Evolutionary conservation across 2,113 vertebrate genomes (phyloP), one percentile per base, ranked within the genome.

Genomic region (Poecilia latipinna): DNA sequence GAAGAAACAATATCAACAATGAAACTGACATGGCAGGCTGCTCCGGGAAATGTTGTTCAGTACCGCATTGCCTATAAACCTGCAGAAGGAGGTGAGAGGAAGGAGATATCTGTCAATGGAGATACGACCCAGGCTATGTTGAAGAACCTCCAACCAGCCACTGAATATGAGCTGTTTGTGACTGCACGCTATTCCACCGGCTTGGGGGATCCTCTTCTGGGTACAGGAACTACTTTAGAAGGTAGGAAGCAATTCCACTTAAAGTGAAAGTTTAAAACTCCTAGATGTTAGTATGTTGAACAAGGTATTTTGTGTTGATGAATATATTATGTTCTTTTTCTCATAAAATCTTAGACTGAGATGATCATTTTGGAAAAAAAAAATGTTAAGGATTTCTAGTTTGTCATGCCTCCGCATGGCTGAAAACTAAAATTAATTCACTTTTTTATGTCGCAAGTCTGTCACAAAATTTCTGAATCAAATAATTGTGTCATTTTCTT

Each of bases 161-260:
- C 97, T 4, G 94, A 93, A 29, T 99, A 99, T 28, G 93, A 96
- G 69, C 80, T 99, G 65, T 97, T 97, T 70, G 97, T 99, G 74
- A 96, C 93, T 1, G 97, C 98, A 24, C 90, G 94, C 60, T 99
- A 99, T 57, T 86, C 95, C 0, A 97, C 97, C 67, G 97, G 97
- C 57, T 83, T 95, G 61, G 97, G 97, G 12, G 96, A 97, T 0
- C 95, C 96, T 60, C 96, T 99, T 44, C 86, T 95, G 82, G 97
- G 97, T 82, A 95, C 95, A 77, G 98, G 97, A 91, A 95, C 94
- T 73, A 99, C 98, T 1, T 93, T 97, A 82, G 97, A 99, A 96
- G 98, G 98, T 99, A 97, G 93, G 90, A 22, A 51, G 68, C 0
- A 19, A 31, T 26, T 3, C 66, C 29, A 51, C n/a, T 17, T n/a